phyloP scores from a whole-genome alignment of 2,888 invertebrate species.

The Cheilosia impressa region DNA sequence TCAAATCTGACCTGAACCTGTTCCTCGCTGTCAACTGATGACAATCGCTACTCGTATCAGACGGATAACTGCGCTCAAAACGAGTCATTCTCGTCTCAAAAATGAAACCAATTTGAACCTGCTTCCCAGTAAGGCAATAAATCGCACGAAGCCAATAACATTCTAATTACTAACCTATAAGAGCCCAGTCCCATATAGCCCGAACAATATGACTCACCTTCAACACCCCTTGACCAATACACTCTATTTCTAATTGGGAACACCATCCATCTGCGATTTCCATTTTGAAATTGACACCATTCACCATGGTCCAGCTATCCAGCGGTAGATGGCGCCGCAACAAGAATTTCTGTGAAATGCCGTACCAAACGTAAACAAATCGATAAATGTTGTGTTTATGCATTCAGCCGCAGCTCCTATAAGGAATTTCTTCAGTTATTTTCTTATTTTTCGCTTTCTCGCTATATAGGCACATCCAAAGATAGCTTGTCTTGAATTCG shows the following conservation, averaged over 20 bases:
- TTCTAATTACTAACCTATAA: neutral
- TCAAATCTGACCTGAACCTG: no score
- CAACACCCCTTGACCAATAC: conserved; percentile 4
- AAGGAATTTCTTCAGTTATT: conserved; percentile 1
- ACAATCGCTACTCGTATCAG: neutral
- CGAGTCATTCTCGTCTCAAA: neutral
- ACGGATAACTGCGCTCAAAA: neutral
- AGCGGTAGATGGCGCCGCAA: conserved; percentile 56
- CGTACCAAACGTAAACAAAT: neutral
- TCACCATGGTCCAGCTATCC: conserved; percentile 36
- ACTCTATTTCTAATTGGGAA: conserved; percentile 52
- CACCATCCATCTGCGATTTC: neutral
- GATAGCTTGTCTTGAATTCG: conserved; percentile 13
- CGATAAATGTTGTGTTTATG: conserved; percentile 1
- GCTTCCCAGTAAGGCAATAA: neutral
- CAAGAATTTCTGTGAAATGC: conserved; percentile 17
- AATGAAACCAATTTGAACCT: neutral
- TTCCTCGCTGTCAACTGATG: no score
- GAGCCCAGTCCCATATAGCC: neutral
- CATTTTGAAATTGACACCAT: conserved; percentile 53
- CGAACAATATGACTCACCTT: conserved; percentile 3
- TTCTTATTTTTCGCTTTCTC: neutral
- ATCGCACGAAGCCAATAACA: neutral
- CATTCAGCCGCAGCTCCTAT: neutral
- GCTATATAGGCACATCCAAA: conserved; percentile 3